These are phyloP conservation scores for Lutjanus argentimaculatus DNA, from an alignment of 2,797 vertebrate species.

Conservation along the genomic window DNA sequence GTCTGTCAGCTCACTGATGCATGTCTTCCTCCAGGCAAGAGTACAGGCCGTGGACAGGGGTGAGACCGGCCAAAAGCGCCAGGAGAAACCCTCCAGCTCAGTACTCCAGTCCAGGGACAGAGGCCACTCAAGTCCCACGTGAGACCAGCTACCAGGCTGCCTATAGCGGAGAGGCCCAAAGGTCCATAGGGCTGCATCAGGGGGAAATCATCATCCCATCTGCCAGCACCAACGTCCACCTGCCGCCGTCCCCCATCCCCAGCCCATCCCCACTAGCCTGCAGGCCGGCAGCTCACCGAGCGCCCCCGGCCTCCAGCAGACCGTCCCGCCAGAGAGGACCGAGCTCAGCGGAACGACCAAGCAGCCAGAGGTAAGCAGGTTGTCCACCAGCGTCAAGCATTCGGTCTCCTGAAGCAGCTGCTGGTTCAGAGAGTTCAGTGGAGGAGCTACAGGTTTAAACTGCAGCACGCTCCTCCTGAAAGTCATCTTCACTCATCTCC, in stretches of 20 bases:
- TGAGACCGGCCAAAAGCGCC: constrained; percentile 88
- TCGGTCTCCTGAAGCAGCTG: not conserved
- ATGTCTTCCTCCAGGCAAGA: constrained; percentile 87
- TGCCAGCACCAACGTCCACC: constrained; percentile 61
- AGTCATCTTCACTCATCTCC: constrained; percentile 57
- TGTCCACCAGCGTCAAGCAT: not conserved
- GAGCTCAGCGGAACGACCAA: constrained; percentile 59
- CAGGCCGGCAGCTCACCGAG: constrained; percentile 33
- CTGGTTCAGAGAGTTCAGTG: not conserved
- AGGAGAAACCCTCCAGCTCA: constrained; percentile 84
- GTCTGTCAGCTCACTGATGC: constrained; percentile 21
- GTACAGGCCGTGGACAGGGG: constrained; percentile 91
- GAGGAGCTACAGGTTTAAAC: constrained; percentile 32
- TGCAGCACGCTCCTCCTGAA: constrained; percentile 39
- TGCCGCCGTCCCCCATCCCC: constrained; percentile 46
- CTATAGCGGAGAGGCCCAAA: constrained; percentile 86
- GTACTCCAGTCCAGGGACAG: constrained; percentile 84
- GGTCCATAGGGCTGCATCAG: constrained; percentile 66
- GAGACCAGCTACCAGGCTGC: constrained; percentile 92
- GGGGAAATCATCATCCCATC: constrained; percentile 51
- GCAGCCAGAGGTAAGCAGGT: constrained; percentile 73
- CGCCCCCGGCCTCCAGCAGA: constrained; percentile 61
- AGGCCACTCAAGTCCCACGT: constrained; percentile 72
- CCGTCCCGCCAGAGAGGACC: constrained; percentile 60
- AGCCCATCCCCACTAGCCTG: constrained; percentile 37